Conservation (phyloP, 2,113 vertebrate species). For the Haliaeetus leucogaster region DNA sequence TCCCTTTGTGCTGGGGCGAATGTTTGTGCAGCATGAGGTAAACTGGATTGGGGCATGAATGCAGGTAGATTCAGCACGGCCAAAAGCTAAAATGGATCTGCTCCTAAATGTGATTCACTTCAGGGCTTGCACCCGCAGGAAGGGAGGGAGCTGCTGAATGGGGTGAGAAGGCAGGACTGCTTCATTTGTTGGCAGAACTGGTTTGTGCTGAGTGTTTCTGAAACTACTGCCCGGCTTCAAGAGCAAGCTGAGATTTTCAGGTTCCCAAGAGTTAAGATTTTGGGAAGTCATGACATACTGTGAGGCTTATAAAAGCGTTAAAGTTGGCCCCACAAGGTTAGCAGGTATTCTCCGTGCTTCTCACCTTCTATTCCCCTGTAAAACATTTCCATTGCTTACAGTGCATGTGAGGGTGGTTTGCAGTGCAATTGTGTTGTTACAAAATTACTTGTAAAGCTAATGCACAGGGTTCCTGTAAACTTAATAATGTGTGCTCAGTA, state of each 20-base stretch:
- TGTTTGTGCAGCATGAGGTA: not conserved
- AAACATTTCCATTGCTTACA: not conserved
- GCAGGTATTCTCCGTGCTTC: not conserved
- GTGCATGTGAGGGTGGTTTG: not conserved
- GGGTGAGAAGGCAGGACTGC: not conserved
- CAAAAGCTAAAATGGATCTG: not conserved
- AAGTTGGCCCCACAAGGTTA: not conserved
- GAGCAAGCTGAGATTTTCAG: not conserved
- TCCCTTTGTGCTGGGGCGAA: not conserved
- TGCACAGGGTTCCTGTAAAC: not conserved
- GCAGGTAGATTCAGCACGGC: not conserved
- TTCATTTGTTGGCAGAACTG: not conserved
- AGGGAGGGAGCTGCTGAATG: not conserved
- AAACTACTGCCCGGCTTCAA: not conserved
- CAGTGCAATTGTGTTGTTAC: not conserved
- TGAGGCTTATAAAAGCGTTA: not conserved
- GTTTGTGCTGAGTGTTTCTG: not conserved
- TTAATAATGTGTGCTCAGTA: not conserved
- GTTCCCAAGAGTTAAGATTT: not conserved
- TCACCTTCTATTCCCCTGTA: not conserved
- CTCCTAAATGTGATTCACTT: not conserved
- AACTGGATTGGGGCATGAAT: not conserved
- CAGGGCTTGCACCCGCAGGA: not conserved
- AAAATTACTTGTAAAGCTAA: not conserved
- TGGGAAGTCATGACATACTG: not conserved